Base-by-base conservation (phyloP, 30 jellyfish, hydroid and myxozoan species). In the Aurelia sp. region DNA sequence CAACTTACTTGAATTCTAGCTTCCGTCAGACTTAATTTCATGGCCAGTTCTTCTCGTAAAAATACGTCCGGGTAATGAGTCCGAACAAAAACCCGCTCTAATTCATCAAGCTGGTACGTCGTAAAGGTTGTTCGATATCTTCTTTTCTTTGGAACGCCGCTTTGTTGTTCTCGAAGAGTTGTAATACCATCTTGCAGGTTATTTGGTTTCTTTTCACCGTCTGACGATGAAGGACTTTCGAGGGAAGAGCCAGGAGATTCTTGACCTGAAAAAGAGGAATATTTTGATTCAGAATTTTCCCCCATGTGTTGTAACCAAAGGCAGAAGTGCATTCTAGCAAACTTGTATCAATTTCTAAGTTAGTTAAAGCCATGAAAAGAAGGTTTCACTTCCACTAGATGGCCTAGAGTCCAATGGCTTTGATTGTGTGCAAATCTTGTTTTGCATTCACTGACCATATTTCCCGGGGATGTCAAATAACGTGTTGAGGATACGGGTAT, bases 11-110 rank as follows among this genome's bases (percentile, higher is more conserved):
- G 99, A 51, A 94, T 89, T 40, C 99, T 79, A 3, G 99, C 99
- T 74, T 94, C 99, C 15, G 97, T 94, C 9, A 94, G 89, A 30
- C 81, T 77, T 66, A 94, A 61, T 70, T 89, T 94, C 96, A 85
- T 62, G 5, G 99, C 99, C 30, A 94, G 90, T 65, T 89, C 97
- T 86, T 94, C 99, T 57, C 99, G 87, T 11, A 89, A 86, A 63
- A 94, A 94, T 30, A 94, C 95, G 48, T 94, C 99, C 17, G 99
- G 99, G 68, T 94, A 94, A 59, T 94, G 99, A 30, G 99, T 94
- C 55, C 97, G 53, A 20, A 75, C 78, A 68, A 94, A 94, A 12
- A 94, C 97, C 84, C 97, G 81, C 58, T 94, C 99, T 19, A 94
- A 67, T 79, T 94, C 99, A 66, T 94, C 99, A 12, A 94, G 90